Conservation (phyloP, 2,797 vertebrate species). For the Urosaurus nigricauda region DNA sequence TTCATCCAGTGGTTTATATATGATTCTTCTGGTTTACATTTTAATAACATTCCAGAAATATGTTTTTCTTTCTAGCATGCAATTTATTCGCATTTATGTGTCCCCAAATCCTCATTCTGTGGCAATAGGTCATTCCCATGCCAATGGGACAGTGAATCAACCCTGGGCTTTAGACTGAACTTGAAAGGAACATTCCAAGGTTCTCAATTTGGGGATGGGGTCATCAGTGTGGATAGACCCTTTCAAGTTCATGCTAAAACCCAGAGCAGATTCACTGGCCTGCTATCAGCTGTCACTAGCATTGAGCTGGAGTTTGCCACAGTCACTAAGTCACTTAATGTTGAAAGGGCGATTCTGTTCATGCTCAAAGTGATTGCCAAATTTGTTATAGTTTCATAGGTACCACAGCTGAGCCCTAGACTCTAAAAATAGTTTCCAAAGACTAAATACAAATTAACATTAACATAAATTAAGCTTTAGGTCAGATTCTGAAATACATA, state of each 20-base stretch:
- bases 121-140: neutral
- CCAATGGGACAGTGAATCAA: too few species aligned
- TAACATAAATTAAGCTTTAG: neutral
- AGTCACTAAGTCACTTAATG: neutral
- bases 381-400: neutral
- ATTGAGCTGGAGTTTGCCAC: neutral
- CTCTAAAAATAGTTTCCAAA: neutral
- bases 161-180: too few species aligned
- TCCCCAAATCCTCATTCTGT: neutral
- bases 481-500: neutral
- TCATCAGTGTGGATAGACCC: too few species aligned
- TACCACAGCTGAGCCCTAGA: neutral
- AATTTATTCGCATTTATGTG: neutral
- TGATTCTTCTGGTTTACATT: neutral
- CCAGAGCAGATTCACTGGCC: too few species aligned
- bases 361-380: neutral
- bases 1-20: neutral
- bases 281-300: neutral
- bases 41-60: neutral
- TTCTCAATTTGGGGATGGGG: too few species aligned
- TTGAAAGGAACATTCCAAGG: too few species aligned
- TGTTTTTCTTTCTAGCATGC: neutral
- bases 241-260: too few species aligned
- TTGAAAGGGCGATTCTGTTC: neutral
- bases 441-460: neutral